Evolutionary conservation across 2,888 invertebrate genomes (phyloP).

Genomic region (Tiliacea aurago): DNA sequence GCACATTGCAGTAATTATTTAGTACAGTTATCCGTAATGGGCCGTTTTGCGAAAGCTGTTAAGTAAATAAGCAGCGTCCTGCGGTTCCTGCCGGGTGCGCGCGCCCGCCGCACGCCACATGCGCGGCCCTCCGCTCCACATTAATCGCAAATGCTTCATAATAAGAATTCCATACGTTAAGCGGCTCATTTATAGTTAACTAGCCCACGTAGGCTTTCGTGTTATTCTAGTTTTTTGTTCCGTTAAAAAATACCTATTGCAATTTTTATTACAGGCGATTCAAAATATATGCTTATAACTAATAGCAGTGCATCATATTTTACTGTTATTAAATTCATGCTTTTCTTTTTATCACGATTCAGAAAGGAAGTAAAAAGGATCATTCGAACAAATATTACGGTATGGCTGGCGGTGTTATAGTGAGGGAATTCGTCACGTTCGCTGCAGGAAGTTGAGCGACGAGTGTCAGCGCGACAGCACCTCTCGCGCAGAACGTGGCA

Average conservation of each 20-base stretch:
- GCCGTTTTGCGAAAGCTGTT: slow-evolving; percentile 90
- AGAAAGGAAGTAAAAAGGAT: slow-evolving; percentile 5
- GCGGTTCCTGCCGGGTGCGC: slow-evolving; percentile 85
- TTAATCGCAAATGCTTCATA: slow-evolving; percentile 73
- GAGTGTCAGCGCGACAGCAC: slow-evolving; percentile 48
- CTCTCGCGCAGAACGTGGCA: slow-evolving; percentile 33
- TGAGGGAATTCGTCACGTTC: slow-evolving; percentile 54
- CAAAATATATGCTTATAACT: slow-evolving; percentile 39
- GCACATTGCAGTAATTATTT: slow-evolving; percentile 91
- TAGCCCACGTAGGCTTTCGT: slow-evolving; percentile 66
- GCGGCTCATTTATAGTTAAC: slow-evolving; percentile 72
- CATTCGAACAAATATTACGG: slow-evolving; percentile 9
- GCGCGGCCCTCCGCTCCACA: slow-evolving; percentile 60
- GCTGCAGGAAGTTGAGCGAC: slow-evolving; percentile 52
- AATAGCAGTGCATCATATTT: slow-evolving; percentile 48
- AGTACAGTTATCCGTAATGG: slow-evolving; percentile 90
- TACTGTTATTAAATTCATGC: slow-evolving; percentile 41
- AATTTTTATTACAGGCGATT: slow-evolving; percentile 49
- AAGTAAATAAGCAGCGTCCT: slow-evolving; percentile 89
- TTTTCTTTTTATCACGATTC: slow-evolving; percentile 27
- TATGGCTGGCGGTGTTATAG: slow-evolving; percentile 27
- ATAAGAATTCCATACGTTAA: slow-evolving; percentile 78
- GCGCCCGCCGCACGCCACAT: slow-evolving; percentile 55
- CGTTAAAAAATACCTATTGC: slow-evolving; percentile 54
- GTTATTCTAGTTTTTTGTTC: slow-evolving; percentile 65